Conservation (phyloP, 2,797 vertebrate genomes). For the Aeoliscus strigatus region DNA sequence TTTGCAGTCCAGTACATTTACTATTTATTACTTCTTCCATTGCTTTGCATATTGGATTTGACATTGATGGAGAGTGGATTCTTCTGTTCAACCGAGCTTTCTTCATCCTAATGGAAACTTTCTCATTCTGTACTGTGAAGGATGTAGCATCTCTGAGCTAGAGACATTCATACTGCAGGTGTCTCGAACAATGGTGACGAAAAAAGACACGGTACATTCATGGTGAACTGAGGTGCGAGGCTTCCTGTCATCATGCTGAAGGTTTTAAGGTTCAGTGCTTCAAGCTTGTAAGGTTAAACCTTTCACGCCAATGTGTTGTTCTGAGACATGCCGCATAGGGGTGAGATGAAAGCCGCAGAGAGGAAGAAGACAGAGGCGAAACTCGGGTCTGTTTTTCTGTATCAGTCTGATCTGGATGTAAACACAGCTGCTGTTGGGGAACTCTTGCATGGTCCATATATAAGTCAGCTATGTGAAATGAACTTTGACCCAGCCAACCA, state of each 20-base stretch:
- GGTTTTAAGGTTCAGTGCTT: conserved; percentile 10
- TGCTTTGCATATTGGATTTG: too few relatives aligned
- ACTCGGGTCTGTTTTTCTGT: conserved; percentile 45
- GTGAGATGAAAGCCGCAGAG: conserved; percentile 66
- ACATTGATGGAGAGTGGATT: too few relatives aligned
- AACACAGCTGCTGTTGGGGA: conserved; percentile 84
- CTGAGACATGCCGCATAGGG: conserved; percentile 60
- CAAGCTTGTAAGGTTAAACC: conserved; percentile 51
- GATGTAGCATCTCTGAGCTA: conserved; percentile 4
- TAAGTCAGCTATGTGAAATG: conserved; percentile 67
- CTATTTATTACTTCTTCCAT: too few relatives aligned
- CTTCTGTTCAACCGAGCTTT: too few relatives aligned
- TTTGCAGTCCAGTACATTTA: too few relatives aligned
- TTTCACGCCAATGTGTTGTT: conserved; percentile 46
- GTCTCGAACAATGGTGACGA: conserved; percentile 13
- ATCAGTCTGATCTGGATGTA: conserved; percentile 74
- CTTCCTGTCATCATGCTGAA: conserved; percentile 38
- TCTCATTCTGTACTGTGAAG: conserved; percentile 1
- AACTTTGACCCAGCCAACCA: conserved; percentile 62
- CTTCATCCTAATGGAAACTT: too few relatives aligned
- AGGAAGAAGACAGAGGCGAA: conserved; percentile 53
- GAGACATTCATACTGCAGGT: conserved; percentile 17
- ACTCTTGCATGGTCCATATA: conserved; percentile 76
- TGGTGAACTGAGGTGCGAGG: conserved; percentile 7
- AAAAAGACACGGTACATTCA: conserved; percentile 3